These are phyloP conservation scores for Pharmacophagus antenor DNA, from an alignment of 2,888 invertebrate species.

Conservation along the genomic window DNA sequence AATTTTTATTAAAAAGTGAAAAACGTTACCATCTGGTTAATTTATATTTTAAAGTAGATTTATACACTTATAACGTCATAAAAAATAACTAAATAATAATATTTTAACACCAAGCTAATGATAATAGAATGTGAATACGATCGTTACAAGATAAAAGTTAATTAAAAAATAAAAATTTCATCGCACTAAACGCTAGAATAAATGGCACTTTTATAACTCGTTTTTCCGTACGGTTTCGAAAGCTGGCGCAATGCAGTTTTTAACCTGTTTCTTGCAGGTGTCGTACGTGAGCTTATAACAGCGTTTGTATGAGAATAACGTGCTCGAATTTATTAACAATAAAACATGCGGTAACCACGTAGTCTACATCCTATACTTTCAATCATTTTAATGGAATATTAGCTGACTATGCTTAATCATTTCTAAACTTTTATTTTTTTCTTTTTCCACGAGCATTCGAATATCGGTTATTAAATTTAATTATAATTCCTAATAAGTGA, in stretches of 20 bases:
- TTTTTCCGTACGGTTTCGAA: conserved; percentile 55
- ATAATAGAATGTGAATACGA: background rate
- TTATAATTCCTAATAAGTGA: no score
- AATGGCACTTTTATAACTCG: conserved; percentile 40
- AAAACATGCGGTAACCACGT: background rate
- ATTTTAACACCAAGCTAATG: background rate
- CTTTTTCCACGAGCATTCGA: no score
- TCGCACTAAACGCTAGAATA: conserved; percentile 34
- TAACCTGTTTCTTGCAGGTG: conserved; percentile 51
- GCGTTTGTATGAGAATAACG: conserved; percentile 15
- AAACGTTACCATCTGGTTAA: no score
- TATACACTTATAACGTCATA: no score
- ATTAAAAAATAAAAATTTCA: conserved; percentile 17
- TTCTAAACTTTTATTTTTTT: no score
- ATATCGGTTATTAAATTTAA: no score
- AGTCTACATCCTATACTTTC: background rate
- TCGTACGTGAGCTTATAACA: conserved; percentile 30
- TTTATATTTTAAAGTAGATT: no score
- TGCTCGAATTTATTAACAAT: conserved; percentile 21
- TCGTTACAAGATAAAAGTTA: background rate
- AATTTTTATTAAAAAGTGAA: no score
- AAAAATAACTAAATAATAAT: no score
- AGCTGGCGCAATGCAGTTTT: conserved; percentile 57
- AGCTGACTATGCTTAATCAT: no score
- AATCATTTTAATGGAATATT: background rate